phyloP scores from a whole-genome alignment of 2,113 vertebrate species.

The Australoheros scitulus region DNA sequence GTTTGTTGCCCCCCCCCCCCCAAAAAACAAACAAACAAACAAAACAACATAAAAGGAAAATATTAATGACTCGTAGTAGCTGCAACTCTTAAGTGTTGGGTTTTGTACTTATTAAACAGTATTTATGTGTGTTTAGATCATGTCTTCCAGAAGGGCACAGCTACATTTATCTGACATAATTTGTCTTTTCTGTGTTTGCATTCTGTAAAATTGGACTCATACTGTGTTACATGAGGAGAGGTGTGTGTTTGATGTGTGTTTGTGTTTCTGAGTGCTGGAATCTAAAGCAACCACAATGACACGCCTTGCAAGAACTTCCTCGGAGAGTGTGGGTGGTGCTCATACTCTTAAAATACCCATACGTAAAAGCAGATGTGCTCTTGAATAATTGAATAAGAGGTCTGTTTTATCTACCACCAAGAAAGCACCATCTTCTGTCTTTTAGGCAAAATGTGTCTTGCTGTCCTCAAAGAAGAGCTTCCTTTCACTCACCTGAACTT shows the following conservation, averaged over 20 bases:
- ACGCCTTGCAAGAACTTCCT: background rate
- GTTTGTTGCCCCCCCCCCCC: too few relatives aligned
- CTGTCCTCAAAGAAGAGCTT: constrained; percentile 3
- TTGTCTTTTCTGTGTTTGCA: background rate
- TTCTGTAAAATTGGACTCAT: background rate
- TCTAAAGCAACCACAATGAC: background rate
- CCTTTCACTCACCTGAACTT: constrained; percentile 9
- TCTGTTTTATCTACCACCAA: constrained; percentile 42
- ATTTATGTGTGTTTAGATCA: background rate
- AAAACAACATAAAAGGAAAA: background rate
- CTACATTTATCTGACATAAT: background rate
- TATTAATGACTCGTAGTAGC: background rate
- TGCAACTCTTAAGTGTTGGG: background rate
- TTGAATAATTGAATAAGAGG: constrained; percentile 67
- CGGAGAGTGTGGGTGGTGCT: constrained; percentile 4
- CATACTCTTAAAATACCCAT: constrained; percentile 54
- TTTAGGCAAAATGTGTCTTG: constrained; percentile 7
- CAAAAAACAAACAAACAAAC: too few relatives aligned
- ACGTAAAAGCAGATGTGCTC: constrained; percentile 56
- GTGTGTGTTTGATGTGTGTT: background rate
- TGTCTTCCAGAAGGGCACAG: background rate
- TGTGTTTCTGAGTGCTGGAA: background rate
- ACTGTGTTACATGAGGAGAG: too few relatives aligned
- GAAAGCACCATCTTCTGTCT: constrained; percentile 19
- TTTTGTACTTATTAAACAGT: background rate